Conservation (phyloP, 2,797 vertebrate genomes). For the Trematomus bernacchii region DNA sequence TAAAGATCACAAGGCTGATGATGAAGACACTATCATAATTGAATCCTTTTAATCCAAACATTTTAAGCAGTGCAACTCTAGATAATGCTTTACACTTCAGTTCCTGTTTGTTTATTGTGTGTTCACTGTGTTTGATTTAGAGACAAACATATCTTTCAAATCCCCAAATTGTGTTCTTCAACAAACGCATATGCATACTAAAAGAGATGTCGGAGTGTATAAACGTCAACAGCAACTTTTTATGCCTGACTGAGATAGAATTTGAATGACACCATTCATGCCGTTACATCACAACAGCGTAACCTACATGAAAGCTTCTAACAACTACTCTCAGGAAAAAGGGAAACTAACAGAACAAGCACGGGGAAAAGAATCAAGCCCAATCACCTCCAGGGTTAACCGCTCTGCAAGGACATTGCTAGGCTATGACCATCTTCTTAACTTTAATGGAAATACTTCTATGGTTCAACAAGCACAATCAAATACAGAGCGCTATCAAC, state of each 20-base stretch:
- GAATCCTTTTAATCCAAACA: constrained; percentile 6
- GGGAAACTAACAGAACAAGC: constrained; percentile 17
- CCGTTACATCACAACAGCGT: not conserved
- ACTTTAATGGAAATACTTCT: constrained; percentile 72
- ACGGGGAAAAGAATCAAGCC: constrained; percentile 4
- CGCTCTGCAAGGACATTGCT: constrained; percentile 60
- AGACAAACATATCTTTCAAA: not conserved
- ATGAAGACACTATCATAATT: constrained; percentile 36
- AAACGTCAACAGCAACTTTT: not conserved
- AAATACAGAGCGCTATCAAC: constrained; percentile 58
- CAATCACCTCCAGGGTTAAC: constrained; percentile 60
- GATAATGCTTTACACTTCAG: not conserved
- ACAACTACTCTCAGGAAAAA: constrained; percentile 16
- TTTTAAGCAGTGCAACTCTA: not conserved
- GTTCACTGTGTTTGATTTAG: not conserved
- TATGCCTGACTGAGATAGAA: not conserved
- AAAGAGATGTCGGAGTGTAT: not conserved
- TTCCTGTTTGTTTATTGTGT: not conserved
- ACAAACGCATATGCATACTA: not conserved
- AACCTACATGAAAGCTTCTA: not conserved
- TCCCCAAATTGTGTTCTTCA: constrained; percentile 3
- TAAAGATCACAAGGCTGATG: constrained; percentile 31
- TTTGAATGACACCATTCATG: not conserved
- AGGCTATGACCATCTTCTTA: constrained; percentile 60
- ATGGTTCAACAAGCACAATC: constrained; percentile 73